Evolutionary conservation across 2,888 invertebrate genomes (phyloP).

Genomic region (Trichogramma evanescens): DNA sequence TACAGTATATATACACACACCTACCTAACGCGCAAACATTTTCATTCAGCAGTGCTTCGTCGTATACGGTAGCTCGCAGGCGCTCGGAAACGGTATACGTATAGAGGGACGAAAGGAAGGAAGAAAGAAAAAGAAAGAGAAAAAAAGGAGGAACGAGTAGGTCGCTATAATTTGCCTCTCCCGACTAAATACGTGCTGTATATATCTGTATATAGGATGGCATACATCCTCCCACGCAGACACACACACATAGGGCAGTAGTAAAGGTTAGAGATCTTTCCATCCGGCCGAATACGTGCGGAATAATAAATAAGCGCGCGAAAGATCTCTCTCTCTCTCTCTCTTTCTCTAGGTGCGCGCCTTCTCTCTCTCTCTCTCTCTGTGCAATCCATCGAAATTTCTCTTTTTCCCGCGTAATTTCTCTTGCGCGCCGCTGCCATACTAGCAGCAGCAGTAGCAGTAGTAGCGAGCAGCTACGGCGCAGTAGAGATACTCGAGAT

Average conservation of each 20-base stretch:
- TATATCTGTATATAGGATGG: too few species aligned
- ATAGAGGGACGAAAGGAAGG: too few species aligned
- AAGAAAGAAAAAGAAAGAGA: too few species aligned
- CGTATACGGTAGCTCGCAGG: too few species aligned
- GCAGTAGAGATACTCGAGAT: neutral
- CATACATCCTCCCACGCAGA: neutral
- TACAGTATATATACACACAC: too few species aligned
- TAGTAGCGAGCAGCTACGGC: neutral
- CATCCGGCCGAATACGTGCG: conserved; percentile 8
- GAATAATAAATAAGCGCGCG: conserved; percentile 21
- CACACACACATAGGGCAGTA: neutral
- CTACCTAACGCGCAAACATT: too few species aligned
- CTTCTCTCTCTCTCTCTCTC: neutral
- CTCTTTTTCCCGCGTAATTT: conserved; percentile 20
- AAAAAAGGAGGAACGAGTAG: too few species aligned
- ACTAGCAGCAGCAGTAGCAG: neutral
- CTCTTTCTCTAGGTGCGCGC: too few species aligned
- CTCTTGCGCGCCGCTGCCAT: conserved; percentile 3
- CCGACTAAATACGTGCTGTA: conserved; percentile 4
- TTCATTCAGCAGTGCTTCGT: too few species aligned
- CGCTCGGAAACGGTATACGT: too few species aligned
- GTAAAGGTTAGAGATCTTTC: neutral
- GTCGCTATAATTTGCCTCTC: neutral
- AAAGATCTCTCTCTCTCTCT: neutral
- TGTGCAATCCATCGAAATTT: conserved; percentile 21